A percentile compares a stretch with the other conserved stretches of the same genome.
Conservation (phyloP, 2,113 vertebrate genomes). For the Paralichthys olivaceus region DNA sequence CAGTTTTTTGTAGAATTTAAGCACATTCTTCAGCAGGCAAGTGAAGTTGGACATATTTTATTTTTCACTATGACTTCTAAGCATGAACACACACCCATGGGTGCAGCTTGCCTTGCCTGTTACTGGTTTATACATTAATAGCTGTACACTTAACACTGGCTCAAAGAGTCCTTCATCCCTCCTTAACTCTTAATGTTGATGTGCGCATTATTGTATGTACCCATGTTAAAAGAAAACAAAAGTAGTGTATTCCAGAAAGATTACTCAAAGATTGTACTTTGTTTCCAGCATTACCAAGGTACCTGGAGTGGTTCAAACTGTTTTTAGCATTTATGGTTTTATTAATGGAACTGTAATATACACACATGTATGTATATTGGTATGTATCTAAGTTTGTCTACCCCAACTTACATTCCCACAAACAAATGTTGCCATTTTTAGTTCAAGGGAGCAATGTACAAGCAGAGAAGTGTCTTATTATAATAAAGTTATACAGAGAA, state of each 20-base stretch:
- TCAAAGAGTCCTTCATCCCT: conserved; percentile 77
- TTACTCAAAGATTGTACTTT: conserved; percentile 85
- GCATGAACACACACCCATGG: conserved; percentile 74
- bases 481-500: conserved; percentile 88
- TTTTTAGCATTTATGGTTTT: conserved; percentile 85
- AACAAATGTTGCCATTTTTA: conserved; percentile 87
- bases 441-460: conserved; percentile 90
- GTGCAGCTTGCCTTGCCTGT: conserved; percentile 74
- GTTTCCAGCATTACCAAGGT: conserved; percentile 84
- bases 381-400: conserved; percentile 87
- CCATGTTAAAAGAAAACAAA: conserved; percentile 79
- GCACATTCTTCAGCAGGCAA: conserved; percentile 64
- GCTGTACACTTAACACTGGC: conserved; percentile 72
- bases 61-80: conserved; percentile 68
- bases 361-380: conserved; percentile 87
- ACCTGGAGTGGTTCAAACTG: conserved; percentile 82
- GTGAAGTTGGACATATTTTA: conserved; percentile 70
- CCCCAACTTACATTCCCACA: conserved; percentile 89
- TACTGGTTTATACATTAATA: conserved; percentile 72
- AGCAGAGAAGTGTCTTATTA: conserved; percentile 90
- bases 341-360: conserved; percentile 85
- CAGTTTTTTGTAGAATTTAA: conserved; percentile 58
- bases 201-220: conserved; percentile 83
- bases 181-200: conserved; percentile 76
- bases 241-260: conserved; percentile 78